A percentile compares a stretch with the other conserved stretches of the same genome.
Evolutionary conservation across 2,888 invertebrate genomes (phyloP).

Genomic region (Apocheima hispidaria): DNA sequence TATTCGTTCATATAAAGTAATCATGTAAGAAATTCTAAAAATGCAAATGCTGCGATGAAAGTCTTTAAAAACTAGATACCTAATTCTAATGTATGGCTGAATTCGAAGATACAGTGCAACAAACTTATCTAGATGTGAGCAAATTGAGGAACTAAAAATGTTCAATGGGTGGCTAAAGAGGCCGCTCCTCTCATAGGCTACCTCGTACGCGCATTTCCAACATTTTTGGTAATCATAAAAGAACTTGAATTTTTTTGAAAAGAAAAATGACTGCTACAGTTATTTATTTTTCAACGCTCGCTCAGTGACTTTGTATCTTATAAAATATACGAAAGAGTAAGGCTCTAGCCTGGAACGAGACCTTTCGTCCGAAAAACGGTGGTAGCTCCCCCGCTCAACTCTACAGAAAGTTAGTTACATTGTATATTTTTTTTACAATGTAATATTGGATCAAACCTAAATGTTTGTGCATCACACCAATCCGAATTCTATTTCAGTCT

Average conservation of each 20-base stretch:
- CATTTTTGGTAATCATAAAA: too few species aligned
- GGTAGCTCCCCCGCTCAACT: background rate
- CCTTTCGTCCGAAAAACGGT: too few species aligned
- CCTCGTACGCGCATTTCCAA: too few species aligned
- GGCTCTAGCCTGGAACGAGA: too few species aligned
- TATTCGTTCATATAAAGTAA: background rate
- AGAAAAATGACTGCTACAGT: too few species aligned
- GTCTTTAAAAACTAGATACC: background rate
- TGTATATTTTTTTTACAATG: background rate
- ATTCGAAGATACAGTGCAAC: background rate
- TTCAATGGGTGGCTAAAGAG: background rate
- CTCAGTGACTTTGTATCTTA: too few species aligned
- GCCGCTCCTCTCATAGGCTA: too few species aligned
- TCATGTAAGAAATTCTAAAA: background rate
- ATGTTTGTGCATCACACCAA: background rate
- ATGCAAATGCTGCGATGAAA: background rate
- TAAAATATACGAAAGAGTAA: too few species aligned
- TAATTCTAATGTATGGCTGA: background rate
- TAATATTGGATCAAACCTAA: background rate
- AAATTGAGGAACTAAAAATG: background rate
- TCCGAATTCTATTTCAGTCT: slow-evolving; percentile 30
- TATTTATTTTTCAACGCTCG: too few species aligned
- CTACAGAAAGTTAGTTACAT: background rate
- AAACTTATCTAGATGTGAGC: background rate
- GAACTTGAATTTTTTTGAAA: too few species aligned